A percentile compares a stretch with the other conserved stretches of the same genome.
Evolutionary conservation across 1,140 invertebrate genomes (phyloP).

Genomic region (Drosophila pectinifera): DNA sequence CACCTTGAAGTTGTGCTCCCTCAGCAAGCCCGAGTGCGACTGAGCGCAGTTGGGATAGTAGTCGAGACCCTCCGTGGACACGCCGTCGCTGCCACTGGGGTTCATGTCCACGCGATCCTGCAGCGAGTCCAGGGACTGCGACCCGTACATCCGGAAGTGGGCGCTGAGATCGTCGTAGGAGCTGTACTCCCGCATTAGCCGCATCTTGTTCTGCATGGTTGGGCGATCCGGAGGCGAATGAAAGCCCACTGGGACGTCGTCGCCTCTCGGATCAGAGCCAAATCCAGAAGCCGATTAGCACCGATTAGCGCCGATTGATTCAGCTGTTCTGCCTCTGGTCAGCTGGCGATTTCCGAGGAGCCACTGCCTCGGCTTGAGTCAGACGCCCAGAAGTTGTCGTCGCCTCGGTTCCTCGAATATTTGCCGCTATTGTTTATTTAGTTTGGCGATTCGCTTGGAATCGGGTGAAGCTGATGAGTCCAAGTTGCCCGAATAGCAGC

Average conservation of each 20-base stretch:
- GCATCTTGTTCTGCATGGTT: conserved; percentile 47
- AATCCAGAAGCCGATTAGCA: conserved; percentile 9
- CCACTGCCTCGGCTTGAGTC: conserved; percentile 21
- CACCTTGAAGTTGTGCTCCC: conserved; percentile 90
- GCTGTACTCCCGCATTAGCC: conserved; percentile 54
- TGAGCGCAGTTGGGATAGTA: conserved; percentile 36
- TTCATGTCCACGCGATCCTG: conserved; percentile 61
- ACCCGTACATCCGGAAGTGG: conserved; percentile 57
- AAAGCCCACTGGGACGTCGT: conserved; percentile 8
- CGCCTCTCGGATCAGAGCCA: neutral
- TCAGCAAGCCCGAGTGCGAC: conserved; percentile 55
- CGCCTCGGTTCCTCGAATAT: conserved; percentile 27
- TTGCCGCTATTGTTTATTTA: conserved; percentile 17
- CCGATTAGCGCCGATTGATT: conserved; percentile 33
- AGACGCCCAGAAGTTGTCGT: conserved; percentile 17
- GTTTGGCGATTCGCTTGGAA: conserved; percentile 11
- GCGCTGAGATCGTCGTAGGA: conserved; percentile 65
- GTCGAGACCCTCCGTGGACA: conserved; percentile 43
- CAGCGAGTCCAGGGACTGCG: conserved; percentile 62
- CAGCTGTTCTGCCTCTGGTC: conserved; percentile 43
- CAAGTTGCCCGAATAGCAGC: neutral
- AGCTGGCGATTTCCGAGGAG: conserved; percentile 18
- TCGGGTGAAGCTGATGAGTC: conserved; percentile 7
- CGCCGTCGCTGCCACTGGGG: conserved; percentile 46
- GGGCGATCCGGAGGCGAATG: conserved; percentile 16